Conservation (phyloP, 2,888 invertebrate species). For the Cheilosia grossa region DNA sequence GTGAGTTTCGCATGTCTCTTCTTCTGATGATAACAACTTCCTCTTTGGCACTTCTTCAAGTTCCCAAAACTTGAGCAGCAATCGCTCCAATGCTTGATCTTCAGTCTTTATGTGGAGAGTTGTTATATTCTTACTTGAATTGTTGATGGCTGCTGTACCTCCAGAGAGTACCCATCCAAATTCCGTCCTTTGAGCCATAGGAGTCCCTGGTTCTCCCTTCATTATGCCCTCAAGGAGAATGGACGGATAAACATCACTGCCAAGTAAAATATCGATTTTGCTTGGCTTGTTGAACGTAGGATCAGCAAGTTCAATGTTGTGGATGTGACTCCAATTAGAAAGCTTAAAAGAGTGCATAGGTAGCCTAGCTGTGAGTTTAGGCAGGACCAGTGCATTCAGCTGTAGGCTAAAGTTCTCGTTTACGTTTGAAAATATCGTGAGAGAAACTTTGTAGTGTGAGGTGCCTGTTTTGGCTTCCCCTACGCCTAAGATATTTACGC, state of each 20-base stretch:
- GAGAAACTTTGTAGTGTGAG: not conserved
- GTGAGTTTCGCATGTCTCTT: slow-evolving; percentile 8
- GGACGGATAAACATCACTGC: no score
- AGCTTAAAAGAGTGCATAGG: not conserved
- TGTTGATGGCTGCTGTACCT: not conserved
- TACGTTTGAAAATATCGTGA: not conserved
- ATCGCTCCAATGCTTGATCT: not conserved
- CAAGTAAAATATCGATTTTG: slow-evolving; percentile 1
- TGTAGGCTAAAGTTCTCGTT: not conserved
- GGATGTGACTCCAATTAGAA: not conserved
- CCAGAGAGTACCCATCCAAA: no score
- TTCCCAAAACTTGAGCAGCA: slow-evolving; percentile 17
- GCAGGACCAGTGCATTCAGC: slow-evolving; percentile 1
- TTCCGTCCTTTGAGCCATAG: no score
- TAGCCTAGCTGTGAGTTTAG: slow-evolving; percentile 1
- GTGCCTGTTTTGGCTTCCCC: not conserved
- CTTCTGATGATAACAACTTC: slow-evolving; percentile 1
- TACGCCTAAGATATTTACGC: not conserved
- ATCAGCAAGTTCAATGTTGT: not conserved
- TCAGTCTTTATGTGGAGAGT: not conserved
- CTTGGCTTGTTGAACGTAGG: not conserved
- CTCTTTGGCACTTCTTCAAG: slow-evolving; percentile 12
- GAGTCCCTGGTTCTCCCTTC: no score
- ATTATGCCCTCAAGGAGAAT: no score
- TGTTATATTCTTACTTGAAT: not conserved